Conservation (phyloP, 1,140 invertebrate genomes). For the Heliconius melpomene region DNA sequence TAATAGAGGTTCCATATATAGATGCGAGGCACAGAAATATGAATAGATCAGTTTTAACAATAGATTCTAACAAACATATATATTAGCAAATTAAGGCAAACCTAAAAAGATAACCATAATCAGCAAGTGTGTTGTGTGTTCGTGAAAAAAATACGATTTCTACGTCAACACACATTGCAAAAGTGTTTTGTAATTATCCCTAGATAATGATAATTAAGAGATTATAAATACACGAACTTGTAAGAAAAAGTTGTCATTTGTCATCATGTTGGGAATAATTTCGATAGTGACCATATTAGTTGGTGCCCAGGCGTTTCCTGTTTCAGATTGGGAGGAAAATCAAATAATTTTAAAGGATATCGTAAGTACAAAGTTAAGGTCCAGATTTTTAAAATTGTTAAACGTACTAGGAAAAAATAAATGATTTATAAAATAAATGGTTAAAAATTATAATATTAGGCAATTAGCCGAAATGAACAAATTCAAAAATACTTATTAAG, state of each 20-base stretch:
- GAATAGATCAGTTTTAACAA: not conserved
- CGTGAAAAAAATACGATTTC: not conserved
- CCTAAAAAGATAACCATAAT: not conserved
- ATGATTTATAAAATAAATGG: no score
- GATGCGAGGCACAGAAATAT: not conserved
- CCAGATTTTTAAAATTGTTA: not conserved
- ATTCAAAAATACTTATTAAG: no score
- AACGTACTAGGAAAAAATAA: not conserved
- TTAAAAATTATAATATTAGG: no score
- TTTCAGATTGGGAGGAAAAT: not conserved
- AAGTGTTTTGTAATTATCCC: slow-evolving; percentile 17
- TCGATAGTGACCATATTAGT: slow-evolving; percentile 19
- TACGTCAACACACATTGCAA: not conserved
- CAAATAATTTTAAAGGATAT: not conserved
- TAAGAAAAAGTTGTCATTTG: slow-evolving; percentile 15
- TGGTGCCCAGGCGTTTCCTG: slow-evolving; percentile 21
- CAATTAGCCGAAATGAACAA: no score
- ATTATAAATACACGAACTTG: slow-evolving; percentile 26
- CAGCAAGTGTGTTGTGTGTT: not conserved
- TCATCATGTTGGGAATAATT: slow-evolving; percentile 26
- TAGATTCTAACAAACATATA: not conserved
- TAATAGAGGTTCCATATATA: not conserved
- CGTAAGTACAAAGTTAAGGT: not conserved
- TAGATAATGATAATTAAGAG: slow-evolving; percentile 25
- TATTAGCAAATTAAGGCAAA: not conserved